Base-by-base conservation (phyloP, 2,797 vertebrate species). In the Malurus leucopterus region DNA sequence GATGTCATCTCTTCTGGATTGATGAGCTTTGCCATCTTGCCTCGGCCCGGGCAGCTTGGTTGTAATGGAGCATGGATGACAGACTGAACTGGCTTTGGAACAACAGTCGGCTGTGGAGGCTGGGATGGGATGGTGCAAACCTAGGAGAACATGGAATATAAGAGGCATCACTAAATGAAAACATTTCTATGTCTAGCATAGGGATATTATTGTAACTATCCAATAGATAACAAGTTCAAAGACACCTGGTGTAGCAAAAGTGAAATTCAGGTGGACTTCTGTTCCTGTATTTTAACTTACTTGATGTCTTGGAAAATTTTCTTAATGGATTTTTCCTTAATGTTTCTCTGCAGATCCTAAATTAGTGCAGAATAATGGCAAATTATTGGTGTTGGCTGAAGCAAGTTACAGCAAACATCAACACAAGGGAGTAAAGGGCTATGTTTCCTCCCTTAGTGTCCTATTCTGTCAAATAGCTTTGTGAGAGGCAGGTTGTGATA, bases 1-100 rank as follows among this genome's bases (percentile, higher is more conserved):
- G 99, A 99, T 27, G 99, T 99, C 99, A 99, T 99, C 94, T 99
- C 99, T 86, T 99, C 99, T 1, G 99, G 99, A 95, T 97, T 99
- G 55, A 99, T 98, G 79, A 99, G 97, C 94, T 99, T 99, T 92
- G 98, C 96, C 98, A 99, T 98, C 97, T 99, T 99, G 49, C 99
- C 99, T 86, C 98, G 96, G 6, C 99, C 99, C 0, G 98, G 98
- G 84, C 98, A 99, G 96, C 96, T 98, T 21, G 98, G 96, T 59
- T 98, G 98, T 88, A 96, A 96, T 63, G 98, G 98, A 26, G 93
- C 96, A 19, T 98, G 98, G 82, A 98, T 98, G 92, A 98, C 91
- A 24, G 98, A 98, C 75, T 98, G 98, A 93, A 98, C 97, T 4
- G 99, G 98, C 95, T 98, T 99, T 89, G 98, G 97, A 91, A 98